Evolutionary conservation across 2,888 invertebrate species (phyloP).

Genomic region (Epiperipatus broadwayi): DNA sequence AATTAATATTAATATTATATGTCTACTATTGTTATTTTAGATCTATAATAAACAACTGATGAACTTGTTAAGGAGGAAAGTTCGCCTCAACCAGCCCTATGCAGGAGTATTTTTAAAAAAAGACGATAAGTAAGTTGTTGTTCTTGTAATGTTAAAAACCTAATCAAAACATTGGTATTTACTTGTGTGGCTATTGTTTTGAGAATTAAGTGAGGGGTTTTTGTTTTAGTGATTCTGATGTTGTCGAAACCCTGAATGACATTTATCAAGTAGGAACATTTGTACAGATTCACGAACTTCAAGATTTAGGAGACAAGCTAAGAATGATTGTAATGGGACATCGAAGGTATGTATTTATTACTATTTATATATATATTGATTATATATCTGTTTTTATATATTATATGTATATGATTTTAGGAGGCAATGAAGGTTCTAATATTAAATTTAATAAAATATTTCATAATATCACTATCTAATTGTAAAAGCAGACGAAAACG

Average conservation of each 20-base stretch:
- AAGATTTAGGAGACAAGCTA: constrained; percentile 74
- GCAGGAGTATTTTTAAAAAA: constrained; percentile 89
- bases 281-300: constrained; percentile 92
- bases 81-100: constrained; percentile 87
- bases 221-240: constrained; percentile 47
- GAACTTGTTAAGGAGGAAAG: constrained; percentile 73
- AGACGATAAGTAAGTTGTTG: constrained; percentile 48
- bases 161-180: too few species aligned
- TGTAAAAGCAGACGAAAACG: too few species aligned
- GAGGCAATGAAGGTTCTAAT: too few species aligned
- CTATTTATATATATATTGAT: background rate
- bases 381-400: too few species aligned
- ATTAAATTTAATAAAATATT: too few species aligned
- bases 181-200: background rate
- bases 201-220: background rate
- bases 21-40: constrained; percentile 33
- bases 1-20: constrained; percentile 6
- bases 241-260: constrained; percentile 62
- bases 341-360: constrained; percentile 36
- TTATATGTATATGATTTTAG: too few species aligned
- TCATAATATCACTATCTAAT: too few species aligned
- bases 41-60: constrained; percentile 66
- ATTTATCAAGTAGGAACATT: constrained; percentile 81
- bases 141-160: too few species aligned
- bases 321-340: constrained; percentile 87